Evolutionary conservation across 2,888 invertebrate genomes (phyloP).

Genomic region (Stictocephala bisonia): DNA sequence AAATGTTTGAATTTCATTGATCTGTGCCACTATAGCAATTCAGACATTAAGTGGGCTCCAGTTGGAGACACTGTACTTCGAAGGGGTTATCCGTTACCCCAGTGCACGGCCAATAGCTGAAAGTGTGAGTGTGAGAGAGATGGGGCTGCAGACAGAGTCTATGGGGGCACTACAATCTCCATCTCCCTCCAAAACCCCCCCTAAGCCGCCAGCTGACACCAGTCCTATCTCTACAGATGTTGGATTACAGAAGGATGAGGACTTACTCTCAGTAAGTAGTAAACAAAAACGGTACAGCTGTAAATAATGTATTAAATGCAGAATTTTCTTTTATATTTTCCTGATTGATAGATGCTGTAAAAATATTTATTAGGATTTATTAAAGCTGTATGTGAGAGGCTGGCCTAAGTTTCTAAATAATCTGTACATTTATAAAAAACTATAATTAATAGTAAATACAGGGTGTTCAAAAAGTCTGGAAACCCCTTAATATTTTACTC

Average conservation of each 20-base stretch:
- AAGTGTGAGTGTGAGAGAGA: background rate
- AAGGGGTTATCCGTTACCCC: conserved; percentile 32
- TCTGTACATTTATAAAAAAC: too few species aligned
- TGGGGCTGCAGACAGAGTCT: conserved; percentile 16
- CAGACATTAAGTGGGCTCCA: conserved; percentile 21
- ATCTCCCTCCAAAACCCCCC: background rate
- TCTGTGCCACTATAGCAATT: background rate
- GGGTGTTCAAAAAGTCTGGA: too few species aligned
- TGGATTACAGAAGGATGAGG: too few species aligned
- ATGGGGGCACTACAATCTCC: conserved; percentile 16
- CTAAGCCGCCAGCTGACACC: background rate
- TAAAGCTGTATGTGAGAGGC: too few species aligned
- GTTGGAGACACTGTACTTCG: conserved; percentile 10
- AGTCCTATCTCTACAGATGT: conserved; percentile 11
- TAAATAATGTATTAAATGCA: too few species aligned
- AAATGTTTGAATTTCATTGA: background rate
- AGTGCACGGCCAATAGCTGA: background rate
- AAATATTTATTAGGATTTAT: background rate
- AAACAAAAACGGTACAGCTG: too few species aligned
- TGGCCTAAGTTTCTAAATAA: too few species aligned
- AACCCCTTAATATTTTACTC: too few species aligned
- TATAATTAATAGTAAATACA: too few species aligned
- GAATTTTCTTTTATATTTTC: too few species aligned
- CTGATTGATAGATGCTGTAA: too few species aligned
- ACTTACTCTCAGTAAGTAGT: too few species aligned